Evolutionary conservation across 2,113 vertebrate species (phyloP).

Genomic region (Talpa occidentalis): DNA sequence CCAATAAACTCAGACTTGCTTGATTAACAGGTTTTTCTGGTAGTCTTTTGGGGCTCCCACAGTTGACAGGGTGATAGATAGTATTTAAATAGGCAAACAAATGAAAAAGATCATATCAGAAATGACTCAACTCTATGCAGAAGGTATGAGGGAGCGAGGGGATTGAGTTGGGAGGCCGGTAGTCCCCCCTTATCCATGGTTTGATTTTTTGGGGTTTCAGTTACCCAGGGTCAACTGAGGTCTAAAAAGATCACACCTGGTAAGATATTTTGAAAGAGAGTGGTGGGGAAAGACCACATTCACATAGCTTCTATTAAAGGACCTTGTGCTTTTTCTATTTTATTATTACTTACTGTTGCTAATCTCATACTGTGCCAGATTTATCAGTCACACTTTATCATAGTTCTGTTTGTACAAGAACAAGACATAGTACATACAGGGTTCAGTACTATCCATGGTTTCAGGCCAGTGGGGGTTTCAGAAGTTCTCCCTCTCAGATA

Average conservation of each 20-base stretch:
- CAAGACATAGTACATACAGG: no score
- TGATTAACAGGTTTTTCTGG: constrained; percentile 52
- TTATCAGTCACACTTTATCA: background rate
- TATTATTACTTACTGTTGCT: background rate
- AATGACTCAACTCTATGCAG: background rate
- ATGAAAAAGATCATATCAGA: constrained; percentile 1
- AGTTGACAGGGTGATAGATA: background rate
- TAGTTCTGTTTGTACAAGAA: no score
- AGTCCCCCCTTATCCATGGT: background rate
- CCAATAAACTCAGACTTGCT: background rate
- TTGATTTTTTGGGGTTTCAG: background rate
- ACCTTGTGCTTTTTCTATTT: background rate
- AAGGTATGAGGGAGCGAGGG: background rate
- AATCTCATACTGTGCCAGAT: background rate
- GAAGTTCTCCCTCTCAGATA: no score
- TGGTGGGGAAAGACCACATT: background rate
- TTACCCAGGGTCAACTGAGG: background rate
- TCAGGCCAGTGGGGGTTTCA: no score
- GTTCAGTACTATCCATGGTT: no score
- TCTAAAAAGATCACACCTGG: no score
- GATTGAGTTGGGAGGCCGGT: background rate
- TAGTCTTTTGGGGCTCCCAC: background rate
- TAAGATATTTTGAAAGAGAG: background rate
- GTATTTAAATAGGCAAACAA: constrained; percentile 48
- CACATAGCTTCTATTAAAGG: background rate